phyloP scores from a whole-genome alignment of 1,140 invertebrate genomes.

The Phthorimaea operculella region DNA sequence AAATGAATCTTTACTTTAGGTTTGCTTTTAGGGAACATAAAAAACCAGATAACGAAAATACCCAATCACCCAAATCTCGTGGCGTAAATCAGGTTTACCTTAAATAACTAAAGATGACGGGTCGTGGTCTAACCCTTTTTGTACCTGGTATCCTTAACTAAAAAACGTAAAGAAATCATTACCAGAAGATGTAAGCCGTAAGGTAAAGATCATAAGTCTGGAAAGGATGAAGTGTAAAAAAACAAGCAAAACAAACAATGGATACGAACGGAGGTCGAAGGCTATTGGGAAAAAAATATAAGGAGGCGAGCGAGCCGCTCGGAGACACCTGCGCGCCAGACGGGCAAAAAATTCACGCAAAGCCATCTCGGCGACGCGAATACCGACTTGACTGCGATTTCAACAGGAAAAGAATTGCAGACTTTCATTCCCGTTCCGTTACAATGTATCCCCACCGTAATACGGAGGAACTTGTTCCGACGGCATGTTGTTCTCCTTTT shows the following conservation, averaged over 20 bases:
- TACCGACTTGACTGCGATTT: not conserved
- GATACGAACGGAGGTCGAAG: constrained; percentile 28
- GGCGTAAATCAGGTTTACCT: constrained; percentile 7
- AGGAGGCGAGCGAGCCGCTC: constrained; percentile 19
- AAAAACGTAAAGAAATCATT: not conserved
- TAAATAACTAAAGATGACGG: not conserved
- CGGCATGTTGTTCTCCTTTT: not conserved
- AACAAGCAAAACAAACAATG: constrained; percentile 37
- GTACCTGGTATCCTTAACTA: not conserved
- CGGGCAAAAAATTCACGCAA: constrained; percentile 35
- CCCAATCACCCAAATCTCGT: not conserved
- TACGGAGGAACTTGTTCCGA: not conserved
- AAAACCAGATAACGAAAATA: not conserved
- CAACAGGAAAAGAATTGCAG: constrained; percentile 23
- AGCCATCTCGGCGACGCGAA: constrained; percentile 5
- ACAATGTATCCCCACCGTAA: not conserved
- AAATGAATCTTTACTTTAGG: not conserved
- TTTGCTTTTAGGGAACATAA: too few relatives aligned
- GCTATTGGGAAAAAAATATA: constrained; percentile 32
- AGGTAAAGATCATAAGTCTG: constrained; percentile 12
- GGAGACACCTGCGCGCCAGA: constrained; percentile 43
- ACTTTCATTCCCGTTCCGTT: constrained; percentile 16
- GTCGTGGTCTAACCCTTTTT: not conserved
- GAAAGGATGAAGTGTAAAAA: constrained; percentile 28
- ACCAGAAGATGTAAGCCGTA: not conserved